Conservation (phyloP, 2,797 vertebrate genomes). For the Phalloptychus januarius region DNA sequence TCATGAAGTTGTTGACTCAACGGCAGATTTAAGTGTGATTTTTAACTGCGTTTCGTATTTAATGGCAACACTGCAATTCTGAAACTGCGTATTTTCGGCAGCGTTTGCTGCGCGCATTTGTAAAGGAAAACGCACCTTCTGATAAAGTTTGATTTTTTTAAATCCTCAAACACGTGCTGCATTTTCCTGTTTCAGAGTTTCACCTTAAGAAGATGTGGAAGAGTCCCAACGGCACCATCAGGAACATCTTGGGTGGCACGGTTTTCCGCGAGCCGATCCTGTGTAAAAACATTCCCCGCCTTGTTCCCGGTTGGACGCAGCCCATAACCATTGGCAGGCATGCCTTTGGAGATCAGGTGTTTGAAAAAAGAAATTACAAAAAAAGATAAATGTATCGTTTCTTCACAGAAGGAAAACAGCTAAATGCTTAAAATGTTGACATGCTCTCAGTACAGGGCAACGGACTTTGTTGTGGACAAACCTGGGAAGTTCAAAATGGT, state of each 20-base stretch:
- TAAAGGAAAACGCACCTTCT: no score
- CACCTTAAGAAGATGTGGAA: slow-evolving; percentile 99
- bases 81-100: no score
- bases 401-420: background rate
- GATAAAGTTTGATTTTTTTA: background rate
- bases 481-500: slow-evolving; percentile 91
- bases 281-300: slow-evolving; percentile 95
- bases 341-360: slow-evolving; percentile 94
- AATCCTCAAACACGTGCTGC: background rate
- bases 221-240: slow-evolving; percentile 95
- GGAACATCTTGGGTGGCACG: slow-evolving; percentile 95
- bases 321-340: slow-evolving; percentile 96
- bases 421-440: background rate
- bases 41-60: no score
- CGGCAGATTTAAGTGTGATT: background rate
- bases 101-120: no score
- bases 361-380: background rate
- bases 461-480: slow-evolving; percentile 89
- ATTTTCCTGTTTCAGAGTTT: slow-evolving; percentile 82
- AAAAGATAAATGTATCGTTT: background rate
- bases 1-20: background rate
- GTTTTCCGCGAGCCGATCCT: slow-evolving; percentile 98
- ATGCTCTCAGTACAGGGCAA: slow-evolving; percentile 90
- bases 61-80: no score
- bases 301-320: slow-evolving; percentile 92